Conservation (phyloP, 2,888 invertebrate genomes). For the Plebejus argus region DNA sequence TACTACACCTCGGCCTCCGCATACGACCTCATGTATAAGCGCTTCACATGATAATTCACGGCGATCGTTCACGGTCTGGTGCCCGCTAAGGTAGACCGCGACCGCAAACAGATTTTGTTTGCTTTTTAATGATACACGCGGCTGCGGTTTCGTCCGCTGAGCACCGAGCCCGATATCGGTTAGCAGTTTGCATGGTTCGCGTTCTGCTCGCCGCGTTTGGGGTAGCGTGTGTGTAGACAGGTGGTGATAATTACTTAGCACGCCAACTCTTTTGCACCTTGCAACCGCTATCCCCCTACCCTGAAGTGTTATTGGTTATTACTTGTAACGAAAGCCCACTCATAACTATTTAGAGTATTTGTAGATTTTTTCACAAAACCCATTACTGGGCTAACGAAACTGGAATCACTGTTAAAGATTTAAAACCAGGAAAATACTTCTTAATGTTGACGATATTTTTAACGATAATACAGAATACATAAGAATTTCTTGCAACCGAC, state of each 20-base stretch:
- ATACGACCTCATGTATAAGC: conserved; percentile 72
- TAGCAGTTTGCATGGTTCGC: conserved; percentile 57
- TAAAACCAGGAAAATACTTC: too few relatives aligned
- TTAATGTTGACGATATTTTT: neutral
- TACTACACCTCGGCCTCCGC: conserved; percentile 66
- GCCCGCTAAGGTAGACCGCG: conserved; percentile 72
- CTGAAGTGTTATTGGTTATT: conserved; percentile 35
- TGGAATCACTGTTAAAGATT: too few relatives aligned
- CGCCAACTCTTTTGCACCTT: conserved; percentile 78
- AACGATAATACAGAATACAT: neutral
- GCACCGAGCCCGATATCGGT: conserved; percentile 58
- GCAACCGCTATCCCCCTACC: conserved; percentile 49
- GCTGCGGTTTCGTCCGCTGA: conserved; percentile 64
- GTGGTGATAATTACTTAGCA: conserved; percentile 74
- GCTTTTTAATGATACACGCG: conserved; percentile 66
- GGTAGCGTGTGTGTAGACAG: conserved; percentile 66
- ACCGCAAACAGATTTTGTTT: conserved; percentile 76
- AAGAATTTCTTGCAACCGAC: neutral
- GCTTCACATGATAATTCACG: conserved; percentile 74
- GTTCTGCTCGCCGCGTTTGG: conserved; percentile 66
- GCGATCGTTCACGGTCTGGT: conserved; percentile 78
- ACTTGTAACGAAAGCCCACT: neutral
- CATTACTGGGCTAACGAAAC: neutral
- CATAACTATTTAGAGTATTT: neutral
- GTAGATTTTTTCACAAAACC: neutral